These are phyloP conservation scores for Arctopsyche grandis DNA, from an alignment of 1,140 invertebrate species.

Conservation along the genomic window DNA sequence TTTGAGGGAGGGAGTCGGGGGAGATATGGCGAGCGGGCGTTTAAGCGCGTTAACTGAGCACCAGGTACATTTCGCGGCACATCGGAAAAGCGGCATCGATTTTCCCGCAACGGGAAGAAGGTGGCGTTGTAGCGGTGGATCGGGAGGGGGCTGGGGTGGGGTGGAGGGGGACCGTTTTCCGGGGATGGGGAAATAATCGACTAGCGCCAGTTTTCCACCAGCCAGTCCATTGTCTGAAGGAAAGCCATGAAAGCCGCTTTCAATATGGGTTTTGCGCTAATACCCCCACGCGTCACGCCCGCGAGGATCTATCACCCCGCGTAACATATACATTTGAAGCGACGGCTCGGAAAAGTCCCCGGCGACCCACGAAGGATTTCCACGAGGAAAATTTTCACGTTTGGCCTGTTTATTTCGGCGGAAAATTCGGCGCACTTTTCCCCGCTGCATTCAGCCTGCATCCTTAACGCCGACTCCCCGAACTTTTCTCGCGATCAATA, in stretches of 20 bases:
- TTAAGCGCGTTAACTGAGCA: background rate
- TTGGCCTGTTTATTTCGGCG: background rate
- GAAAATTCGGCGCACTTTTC: slow-evolving; percentile 13
- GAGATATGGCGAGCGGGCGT: background rate
- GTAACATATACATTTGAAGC: slow-evolving; percentile 21
- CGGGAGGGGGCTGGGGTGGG: background rate
- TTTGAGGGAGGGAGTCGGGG: no score
- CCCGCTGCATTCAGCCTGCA: background rate
- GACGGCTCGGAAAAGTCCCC: slow-evolving; percentile 33
- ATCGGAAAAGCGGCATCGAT: slow-evolving; percentile 21
- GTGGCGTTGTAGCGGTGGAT: background rate
- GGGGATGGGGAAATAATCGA: slow-evolving; percentile 26
- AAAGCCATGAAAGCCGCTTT: slow-evolving; percentile 28
- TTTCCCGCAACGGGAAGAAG: background rate
- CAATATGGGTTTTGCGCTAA: slow-evolving; percentile 39
- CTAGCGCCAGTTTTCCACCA: slow-evolving; percentile 1
- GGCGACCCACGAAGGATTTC: background rate
- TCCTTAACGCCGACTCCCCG: background rate
- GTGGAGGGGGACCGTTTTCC: background rate
- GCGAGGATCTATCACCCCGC: slow-evolving; percentile 19
- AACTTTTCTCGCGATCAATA: background rate
- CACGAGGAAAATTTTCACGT: background rate
- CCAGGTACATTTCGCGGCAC: background rate
- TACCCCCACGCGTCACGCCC: slow-evolving; percentile 21
- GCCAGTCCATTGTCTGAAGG: slow-evolving; percentile 29